These are phyloP conservation scores for zebrafish (Danio rerio) DNA, from an alignment of 2,113 vertebrate species.

Conservation along the genomic window DNA sequence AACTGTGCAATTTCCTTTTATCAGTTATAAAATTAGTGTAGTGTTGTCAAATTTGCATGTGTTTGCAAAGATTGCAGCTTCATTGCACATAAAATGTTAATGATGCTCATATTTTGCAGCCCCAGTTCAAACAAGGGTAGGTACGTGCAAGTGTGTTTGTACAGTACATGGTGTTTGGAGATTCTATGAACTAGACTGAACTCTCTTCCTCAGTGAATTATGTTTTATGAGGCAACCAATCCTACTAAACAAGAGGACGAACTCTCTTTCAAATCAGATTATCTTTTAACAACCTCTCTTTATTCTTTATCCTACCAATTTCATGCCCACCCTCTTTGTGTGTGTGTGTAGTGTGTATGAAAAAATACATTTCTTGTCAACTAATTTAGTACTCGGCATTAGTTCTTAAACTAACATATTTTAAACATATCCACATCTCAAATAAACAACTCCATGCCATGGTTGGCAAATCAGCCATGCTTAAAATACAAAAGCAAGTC, in stretches of 20 bases:
- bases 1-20: background rate
- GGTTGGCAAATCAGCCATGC: background rate
- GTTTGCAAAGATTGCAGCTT: too few species aligned
- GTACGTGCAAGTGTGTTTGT: too few species aligned
- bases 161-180: too few species aligned
- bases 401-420: background rate
- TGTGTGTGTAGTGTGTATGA: background rate
- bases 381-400: too few species aligned
- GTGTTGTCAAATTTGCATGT: background rate
- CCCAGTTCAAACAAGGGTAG: background rate
- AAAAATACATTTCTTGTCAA: background rate
- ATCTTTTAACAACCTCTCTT: background rate
- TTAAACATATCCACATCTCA: background rate
- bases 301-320: background rate
- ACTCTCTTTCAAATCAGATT: background rate
- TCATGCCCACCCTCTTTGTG: background rate
- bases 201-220: background rate
- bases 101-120: background rate
- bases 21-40: too few species aligned
- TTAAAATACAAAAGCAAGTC: background rate
- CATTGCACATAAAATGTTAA: background rate
- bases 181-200: background rate
- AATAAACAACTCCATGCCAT: background rate
- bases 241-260: background rate
- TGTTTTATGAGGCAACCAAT: background rate